Base-by-base conservation (phyloP, 2,797 vertebrate genomes). In the Pangasius sanitwongsei region DNA sequence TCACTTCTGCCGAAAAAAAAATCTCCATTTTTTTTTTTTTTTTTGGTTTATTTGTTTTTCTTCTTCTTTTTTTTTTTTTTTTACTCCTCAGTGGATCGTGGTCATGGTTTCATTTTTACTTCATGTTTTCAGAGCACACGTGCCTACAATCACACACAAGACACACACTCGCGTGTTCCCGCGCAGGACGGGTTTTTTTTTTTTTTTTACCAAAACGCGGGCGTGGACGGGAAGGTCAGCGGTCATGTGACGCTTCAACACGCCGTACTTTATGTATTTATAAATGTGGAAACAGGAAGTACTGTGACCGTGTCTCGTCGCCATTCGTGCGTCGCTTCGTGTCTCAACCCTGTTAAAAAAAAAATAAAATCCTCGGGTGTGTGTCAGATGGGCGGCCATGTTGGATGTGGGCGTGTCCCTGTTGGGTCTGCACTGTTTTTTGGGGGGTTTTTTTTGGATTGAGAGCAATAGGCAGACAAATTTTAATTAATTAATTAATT, bases 281-380 rank as follows among this genome's bases (percentile, higher is more conserved):
- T 41, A 41, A 23, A 18, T 88, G 72, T 89, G 72, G 55, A 44
- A 82, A 87, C 88, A 86, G 88, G 91, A 88, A 90, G 87, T 91
- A 87, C 89, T 89, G 90, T 91, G 89, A 91, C 82, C 88, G 88
- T 91, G 90, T 91, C 91, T 91, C 86, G 80, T 92, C 86, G 86
- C 69, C 41, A 55, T 91, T 80, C 86, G 37, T 28, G 23, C 25
- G n/a, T 65, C 61, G 37, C 80, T 84, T 28, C 34, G 9, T 28
- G 57, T 82, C 31, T 82, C 34, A 28, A 34, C 25, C 50, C 77
- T 11, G 50, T 50, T n/a, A 2, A 48, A 77, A 77, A 15, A 55
- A 53, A 53, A 13, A 9, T 8, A 50, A 34, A 5, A 4, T 83
- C 11, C 23, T 61, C 2, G 34, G 20, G 4, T 25, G 34, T 61